Evolutionary conservation across 2,797 vertebrate species (phyloP).

Genomic region (Podarcis siculus): DNA sequence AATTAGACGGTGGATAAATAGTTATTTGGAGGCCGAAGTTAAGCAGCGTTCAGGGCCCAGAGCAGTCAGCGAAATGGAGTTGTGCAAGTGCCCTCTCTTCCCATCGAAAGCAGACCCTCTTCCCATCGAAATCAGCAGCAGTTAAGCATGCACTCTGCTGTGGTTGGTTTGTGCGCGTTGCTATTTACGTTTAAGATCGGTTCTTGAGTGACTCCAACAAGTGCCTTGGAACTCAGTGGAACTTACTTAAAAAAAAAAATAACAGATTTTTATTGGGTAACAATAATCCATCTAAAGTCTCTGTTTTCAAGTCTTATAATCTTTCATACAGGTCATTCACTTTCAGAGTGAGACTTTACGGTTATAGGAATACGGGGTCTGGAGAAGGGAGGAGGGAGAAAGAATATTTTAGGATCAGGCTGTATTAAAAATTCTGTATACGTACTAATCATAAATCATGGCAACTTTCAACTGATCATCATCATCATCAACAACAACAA

Average conservation of each 20-base stretch:
- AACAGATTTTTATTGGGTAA: too few relatives aligned
- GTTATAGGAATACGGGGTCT: too few relatives aligned
- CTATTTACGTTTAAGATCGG: neutral
- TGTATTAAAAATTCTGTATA: neutral
- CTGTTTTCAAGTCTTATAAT: too few relatives aligned
- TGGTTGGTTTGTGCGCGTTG: neutral
- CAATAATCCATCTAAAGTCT: too few relatives aligned
- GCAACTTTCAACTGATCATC: neutral
- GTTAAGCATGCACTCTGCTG: neutral
- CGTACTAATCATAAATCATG: neutral
- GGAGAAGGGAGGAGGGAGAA: too few relatives aligned
- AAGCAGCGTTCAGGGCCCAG: neutral
- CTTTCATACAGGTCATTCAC: too few relatives aligned
- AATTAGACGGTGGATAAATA: neutral
- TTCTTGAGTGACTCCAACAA: neutral
- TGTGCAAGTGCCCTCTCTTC: too few relatives aligned
- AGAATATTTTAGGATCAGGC: neutral
- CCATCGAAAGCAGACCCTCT: neutral
- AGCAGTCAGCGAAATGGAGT: neutral
- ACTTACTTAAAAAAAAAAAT: neutral
- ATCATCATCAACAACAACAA: neutral
- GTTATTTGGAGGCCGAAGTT: too few relatives aligned
- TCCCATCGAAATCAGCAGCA: neutral
- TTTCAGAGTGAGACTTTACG: too few relatives aligned
- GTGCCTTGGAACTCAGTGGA: neutral